Base-by-base conservation (phyloP, 2,888 invertebrate species). In the Drosophila fulvimacula region DNA sequence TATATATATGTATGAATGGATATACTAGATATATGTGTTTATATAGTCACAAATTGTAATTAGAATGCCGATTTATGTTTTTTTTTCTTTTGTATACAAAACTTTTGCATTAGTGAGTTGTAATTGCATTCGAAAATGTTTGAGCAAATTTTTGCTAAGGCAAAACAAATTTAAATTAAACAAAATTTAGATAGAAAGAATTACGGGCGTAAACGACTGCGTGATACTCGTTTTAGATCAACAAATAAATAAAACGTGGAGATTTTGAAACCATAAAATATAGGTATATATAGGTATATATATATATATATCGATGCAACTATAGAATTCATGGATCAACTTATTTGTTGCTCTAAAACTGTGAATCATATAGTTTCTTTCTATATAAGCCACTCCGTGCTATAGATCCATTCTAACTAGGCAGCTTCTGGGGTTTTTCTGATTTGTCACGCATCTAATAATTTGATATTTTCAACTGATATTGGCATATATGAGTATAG, bases 61-160 rank as follows among this genome's bases (percentile, higher is more conserved):
- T 76, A 49, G 39, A 36, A 61, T 64, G 67, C n/a, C 51, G 49
- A 73, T 75, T 75, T 72, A 60, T 75, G 58, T 49, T 1, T 7
- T 27, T 53, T 60, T 56, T 30, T 46, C 5, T 27, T n/a, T 5
- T 49, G 53, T 21, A 76, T 39, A 72, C 30, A 63, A 19, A 17
- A 27, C 36, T 67, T 58, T 72, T 57, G n/a, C 63, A 60, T 61
- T 76, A 52, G 57, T 46, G 21, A 62, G 42, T 52, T 44, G 49
- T 36, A 34, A 41, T 58, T 19, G 48, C 51, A 53, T n/a, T 60
- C n/a, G 13, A 19, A 55, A 69, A 64, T 38, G 46, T 58, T 68
- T 73, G 41, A 21, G 17, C 15, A 62, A 61, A 63, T 58, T 36
- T 59, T 41, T 17, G 38, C 48, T 48, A 19, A 17, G 48, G 48